Percentiles rank a stretch among this genome's conserved stretches.
Conservation (phyloP, 2,797 vertebrate genomes). For the Hozukius guyotensis region DNA sequence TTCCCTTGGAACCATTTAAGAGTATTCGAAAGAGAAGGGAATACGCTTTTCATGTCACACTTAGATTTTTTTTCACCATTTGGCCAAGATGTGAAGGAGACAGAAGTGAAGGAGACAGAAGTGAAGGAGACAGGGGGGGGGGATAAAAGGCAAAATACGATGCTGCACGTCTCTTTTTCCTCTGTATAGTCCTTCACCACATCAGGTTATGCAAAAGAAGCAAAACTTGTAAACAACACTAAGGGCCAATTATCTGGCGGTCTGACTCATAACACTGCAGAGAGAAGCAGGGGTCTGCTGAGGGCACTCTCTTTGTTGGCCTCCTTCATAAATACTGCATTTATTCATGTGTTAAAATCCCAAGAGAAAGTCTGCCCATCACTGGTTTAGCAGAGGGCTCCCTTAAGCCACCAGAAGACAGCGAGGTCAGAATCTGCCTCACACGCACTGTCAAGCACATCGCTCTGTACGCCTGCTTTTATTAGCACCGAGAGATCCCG, state of each 20-base stretch:
- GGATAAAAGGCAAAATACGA: background rate
- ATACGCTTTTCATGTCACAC: background rate
- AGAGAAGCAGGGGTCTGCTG: slow-evolving; percentile 26
- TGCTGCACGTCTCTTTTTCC: background rate
- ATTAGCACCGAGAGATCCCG: background rate
- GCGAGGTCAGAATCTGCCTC: slow-evolving; percentile 14
- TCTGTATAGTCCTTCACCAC: background rate
- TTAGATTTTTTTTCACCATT: background rate
- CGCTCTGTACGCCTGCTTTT: background rate
- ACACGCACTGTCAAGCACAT: background rate
- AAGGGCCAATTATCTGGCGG: slow-evolving; percentile 61
- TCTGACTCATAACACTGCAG: slow-evolving; percentile 8
- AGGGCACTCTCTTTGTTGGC: slow-evolving; percentile 3
- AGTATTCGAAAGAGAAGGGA: background rate
- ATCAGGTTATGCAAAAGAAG: slow-evolving; percentile 20
- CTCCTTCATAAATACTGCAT: slow-evolving; percentile 36
- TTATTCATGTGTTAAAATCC: slow-evolving; percentile 40
- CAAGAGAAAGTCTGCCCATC: slow-evolving; percentile 11
- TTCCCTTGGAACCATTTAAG: background rate
- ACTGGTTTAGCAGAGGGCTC: background rate
- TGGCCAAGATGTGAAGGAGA: background rate
- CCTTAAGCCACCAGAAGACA: slow-evolving; percentile 1
- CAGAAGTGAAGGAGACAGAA: background rate
- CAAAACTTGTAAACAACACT: slow-evolving; percentile 48
- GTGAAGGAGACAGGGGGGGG: background rate